Percentiles rank a stretch among this genome's conserved stretches.
Conservation (phyloP, 2,797 vertebrate species). For the Leptoclinus maculatus region DNA sequence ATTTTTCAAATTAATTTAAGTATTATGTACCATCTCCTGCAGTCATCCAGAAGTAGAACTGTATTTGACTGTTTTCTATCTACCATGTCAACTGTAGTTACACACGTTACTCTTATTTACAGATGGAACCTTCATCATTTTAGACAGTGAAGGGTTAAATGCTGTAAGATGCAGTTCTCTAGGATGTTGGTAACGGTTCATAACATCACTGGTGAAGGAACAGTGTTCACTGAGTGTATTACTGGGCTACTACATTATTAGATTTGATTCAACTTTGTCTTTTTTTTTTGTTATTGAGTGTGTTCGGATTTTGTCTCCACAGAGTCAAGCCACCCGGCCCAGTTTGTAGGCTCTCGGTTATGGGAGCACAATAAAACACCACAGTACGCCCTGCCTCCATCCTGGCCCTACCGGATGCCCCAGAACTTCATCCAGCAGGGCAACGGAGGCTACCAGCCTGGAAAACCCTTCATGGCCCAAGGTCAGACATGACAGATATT, state of each 20-base stretch:
- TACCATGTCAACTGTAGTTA: not conserved
- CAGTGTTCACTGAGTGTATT: not conserved
- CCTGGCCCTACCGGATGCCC: constrained; percentile 96
- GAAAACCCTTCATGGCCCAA: constrained; percentile 92
- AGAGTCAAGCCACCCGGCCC: constrained; percentile 92
- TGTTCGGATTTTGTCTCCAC: constrained; percentile 28
- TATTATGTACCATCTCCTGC: not conserved
- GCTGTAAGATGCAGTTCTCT: not conserved
- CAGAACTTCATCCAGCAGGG: constrained; percentile 95
- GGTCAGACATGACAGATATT: constrained; percentile 76
- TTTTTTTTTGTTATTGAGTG: not conserved
- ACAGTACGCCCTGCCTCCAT: constrained; percentile 90
- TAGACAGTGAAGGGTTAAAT: not conserved
- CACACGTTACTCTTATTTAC: not conserved
- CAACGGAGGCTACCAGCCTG: constrained; percentile 89
- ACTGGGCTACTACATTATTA: not conserved
- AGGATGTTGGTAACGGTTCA: not conserved
- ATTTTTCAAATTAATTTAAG: not conserved
- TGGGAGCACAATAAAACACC: constrained; percentile 91
- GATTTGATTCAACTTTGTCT: not conserved
- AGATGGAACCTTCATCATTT: not conserved
- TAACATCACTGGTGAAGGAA: not conserved
- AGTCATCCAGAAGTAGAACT: not conserved
- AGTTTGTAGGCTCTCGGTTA: constrained; percentile 87
- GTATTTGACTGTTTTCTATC: not conserved